Percentiles rank a stretch among this genome's conserved stretches.
These are phyloP conservation scores for Bucco capensis DNA, from an alignment of 2,113 vertebrate genomes.

Conservation along the genomic window DNA sequence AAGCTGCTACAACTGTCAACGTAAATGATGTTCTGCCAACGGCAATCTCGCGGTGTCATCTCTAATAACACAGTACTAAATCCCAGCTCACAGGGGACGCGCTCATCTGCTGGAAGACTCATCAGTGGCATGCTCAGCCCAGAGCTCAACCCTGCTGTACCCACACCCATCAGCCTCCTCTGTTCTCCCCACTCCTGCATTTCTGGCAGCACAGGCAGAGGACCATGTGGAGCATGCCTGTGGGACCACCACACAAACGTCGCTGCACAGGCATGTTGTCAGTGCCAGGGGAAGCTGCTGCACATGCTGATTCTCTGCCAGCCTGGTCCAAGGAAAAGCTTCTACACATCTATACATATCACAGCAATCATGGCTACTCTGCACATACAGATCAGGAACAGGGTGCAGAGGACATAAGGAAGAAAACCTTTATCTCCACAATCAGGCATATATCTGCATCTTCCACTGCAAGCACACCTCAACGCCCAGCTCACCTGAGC, in stretches of 20 bases:
- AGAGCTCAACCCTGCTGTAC: not conserved
- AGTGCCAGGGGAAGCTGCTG: not conserved
- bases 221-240: not conserved
- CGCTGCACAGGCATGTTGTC: rapidly evolving
- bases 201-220: not conserved
- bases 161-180: not conserved
- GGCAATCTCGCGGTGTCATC: constrained; percentile 42
- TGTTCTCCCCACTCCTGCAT: not conserved
- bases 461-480: not conserved
- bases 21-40: constrained; percentile 57
- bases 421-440: not conserved
- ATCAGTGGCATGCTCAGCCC: not conserved
- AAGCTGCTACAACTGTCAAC: constrained; percentile 50
- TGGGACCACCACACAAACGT: not conserved
- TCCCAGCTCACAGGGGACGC: not conserved
- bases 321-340: not conserved
- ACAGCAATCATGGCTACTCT: not conserved
- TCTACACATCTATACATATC: rapidly evolving
- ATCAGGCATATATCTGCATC: not conserved
- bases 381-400: rapidly evolving
- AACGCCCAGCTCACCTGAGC: not conserved
- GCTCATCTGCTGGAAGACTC: constrained; percentile 23
- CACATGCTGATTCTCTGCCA: not conserved
- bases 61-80: constrained; percentile 37
- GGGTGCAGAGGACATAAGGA: not conserved